Evolutionary conservation across 1,140 invertebrate genomes (phyloP), one percentile per base, ranked within the genome.

Genomic region (Philopotamus ludificatus): DNA sequence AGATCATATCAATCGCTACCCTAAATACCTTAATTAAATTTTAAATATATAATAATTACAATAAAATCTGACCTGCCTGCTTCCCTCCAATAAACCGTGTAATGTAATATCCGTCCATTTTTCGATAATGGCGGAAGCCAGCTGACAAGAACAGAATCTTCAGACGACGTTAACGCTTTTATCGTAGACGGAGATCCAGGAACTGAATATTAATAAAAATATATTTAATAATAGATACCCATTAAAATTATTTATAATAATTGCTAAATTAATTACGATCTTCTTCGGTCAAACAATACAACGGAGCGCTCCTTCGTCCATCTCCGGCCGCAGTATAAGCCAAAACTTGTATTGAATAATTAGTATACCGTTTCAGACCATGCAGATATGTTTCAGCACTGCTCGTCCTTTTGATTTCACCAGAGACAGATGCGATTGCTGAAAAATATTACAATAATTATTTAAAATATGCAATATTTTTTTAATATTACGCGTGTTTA

Each of bases 251-350:
- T 34, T 34, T n/a, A 47, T 47, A 28, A 44, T 7, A 51, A 53
- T 16, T 42, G 26, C 3, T 50, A 47, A 47, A 47, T 4, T 57
- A 67, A 65, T 68, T 70, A 89, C 87, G 81, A 74, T 93, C 89
- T 77, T 94, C 89, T 53, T 90, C 87, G 0, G 92, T 94, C 22
- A 81, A 81, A 72, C 92, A 92, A 75, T 86, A 88, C 49, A 91
- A 80, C 3, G 87, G 83, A 23, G 76, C 73, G 65, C 89, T 90
- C 42, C 87, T 76, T 1, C 88, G 82, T 1, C 93, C 93, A 70
- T 92, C 88, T 0, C 93, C 93, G 4, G 87, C 89, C 12, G 86
- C 82, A 1, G 91, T 94, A 68, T 88, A 91, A 7, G 92, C 93
- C 63, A 92, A 76, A 0, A 94, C 87, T 65, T 87, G 83, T 26